Evolutionary conservation across 2,113 vertebrate species (phyloP), one percentile per base, ranked within the genome.

Genomic region (Anarhynchus alexandrinus): DNA sequence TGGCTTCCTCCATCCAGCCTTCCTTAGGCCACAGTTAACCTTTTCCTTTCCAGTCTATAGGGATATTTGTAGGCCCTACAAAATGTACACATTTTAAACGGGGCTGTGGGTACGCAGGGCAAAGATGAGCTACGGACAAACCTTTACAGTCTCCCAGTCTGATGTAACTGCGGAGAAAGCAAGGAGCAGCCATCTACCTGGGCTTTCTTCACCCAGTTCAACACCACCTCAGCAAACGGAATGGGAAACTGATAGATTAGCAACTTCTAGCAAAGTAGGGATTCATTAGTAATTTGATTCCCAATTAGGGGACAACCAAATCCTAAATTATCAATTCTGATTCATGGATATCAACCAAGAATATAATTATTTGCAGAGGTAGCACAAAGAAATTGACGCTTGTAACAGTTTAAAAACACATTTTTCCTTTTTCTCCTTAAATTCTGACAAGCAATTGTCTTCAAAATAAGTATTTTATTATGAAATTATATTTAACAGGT

Each of bases 1-100:
- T 91, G 59, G 57, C 64, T 96, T 89, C 16, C 34, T 40, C 18
- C 69, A 47, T 1, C 7, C 78, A 85, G 8, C 8, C 13, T 49
- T 71, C 40, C 64, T 40, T 38, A 74, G 26, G 11, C 16, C 38
- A 42, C 20, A 15, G 15, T 82, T 79, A 87, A 85, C 69, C 17
- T 67, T 52, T 76, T 70, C 12, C 21, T 72, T 43, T 67, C n/a
- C 40, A 38, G 4, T 4, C 8, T 7, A 18, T 6, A 20, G 69
- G n/a, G 52, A 2, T 12, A 55, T 91, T 18, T 51, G 18, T 3
- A 30, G 23, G 45, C 23, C 49, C 49, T 51, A 22, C 27, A 71
- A 66, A 70, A 20, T 15, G 11, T 1, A 4, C 18, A 9, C 8
- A 5, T 29, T 65, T 61, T 7, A 2, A 0, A 0, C 8, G 54